Percentiles rank a stretch among this genome's conserved stretches.
These are phyloP conservation scores for Bactericera cockerelli DNA, from an alignment of 1,140 invertebrate species.

Conservation along the genomic window DNA sequence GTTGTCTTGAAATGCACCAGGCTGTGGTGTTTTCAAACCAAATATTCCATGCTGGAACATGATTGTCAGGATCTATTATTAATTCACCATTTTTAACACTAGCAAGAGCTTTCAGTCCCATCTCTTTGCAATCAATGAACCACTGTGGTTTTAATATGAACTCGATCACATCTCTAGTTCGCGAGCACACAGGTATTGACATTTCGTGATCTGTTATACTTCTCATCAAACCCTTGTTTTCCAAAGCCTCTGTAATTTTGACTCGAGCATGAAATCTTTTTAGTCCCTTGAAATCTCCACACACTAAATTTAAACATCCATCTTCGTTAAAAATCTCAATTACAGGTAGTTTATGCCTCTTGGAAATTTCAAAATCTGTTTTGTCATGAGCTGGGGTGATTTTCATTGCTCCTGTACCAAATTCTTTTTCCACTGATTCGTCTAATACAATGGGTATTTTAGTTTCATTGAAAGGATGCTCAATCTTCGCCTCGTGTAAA, in stretches of 20 bases:
- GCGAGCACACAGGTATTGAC: conserved; percentile 75
- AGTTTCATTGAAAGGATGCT: conserved; percentile 60
- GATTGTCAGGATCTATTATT: conserved; percentile 54
- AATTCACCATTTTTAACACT: conserved; percentile 54
- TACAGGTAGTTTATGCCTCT: conserved; percentile 54
- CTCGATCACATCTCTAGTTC: conserved; percentile 89
- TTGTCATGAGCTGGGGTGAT: conserved; percentile 91
- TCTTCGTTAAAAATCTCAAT: conserved; percentile 64
- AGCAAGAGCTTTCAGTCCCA: conserved; percentile 50
- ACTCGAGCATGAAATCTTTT: conserved; percentile 69
- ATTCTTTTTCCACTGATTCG: conserved; percentile 62
- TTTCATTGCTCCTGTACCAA: conserved; percentile 95
- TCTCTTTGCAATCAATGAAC: conserved; percentile 50
- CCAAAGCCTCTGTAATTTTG: conserved; percentile 45
- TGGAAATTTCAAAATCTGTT: conserved; percentile 71
- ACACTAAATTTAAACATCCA: conserved; percentile 48
- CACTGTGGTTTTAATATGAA: conserved; percentile 82
- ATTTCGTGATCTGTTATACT: conserved; percentile 59
- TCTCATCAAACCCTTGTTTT: conserved; percentile 45
- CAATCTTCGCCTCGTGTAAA: conserved; percentile 47
- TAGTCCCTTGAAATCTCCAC: conserved; percentile 45
- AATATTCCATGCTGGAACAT: conserved; percentile 8
- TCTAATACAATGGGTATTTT: conserved; percentile 78
- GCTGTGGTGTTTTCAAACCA: conserved; percentile 41
- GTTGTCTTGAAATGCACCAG: conserved; percentile 95